phyloP scores from a whole-genome alignment of 2,888 invertebrate species.

The Rambutsinella grinnellia region DNA sequence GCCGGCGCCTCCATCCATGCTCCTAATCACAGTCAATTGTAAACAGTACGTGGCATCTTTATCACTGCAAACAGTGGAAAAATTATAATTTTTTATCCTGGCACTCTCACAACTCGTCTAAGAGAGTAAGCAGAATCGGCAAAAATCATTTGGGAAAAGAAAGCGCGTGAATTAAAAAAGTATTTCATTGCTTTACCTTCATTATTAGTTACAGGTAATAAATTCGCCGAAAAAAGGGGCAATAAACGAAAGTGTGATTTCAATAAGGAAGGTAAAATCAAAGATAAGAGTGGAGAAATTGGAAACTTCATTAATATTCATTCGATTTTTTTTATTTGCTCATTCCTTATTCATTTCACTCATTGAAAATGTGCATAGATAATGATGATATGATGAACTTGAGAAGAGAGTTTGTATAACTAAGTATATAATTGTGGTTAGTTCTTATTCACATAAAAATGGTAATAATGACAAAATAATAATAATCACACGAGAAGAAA shows the following conservation, averaged over 20 bases:
- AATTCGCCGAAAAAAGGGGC: background rate
- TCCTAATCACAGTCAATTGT: no score
- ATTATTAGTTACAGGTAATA: slow-evolving; percentile 9
- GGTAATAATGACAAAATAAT: slow-evolving; percentile 1
- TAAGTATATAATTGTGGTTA: no score
- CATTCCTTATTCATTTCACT: no score
- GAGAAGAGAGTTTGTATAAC: no score
- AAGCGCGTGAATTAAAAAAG: no score
- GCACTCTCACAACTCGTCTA: no score
- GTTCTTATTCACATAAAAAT: no score
- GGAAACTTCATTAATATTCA: slow-evolving; percentile 26
- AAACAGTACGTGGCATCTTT: background rate
- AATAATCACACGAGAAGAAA: slow-evolving; percentile 5
- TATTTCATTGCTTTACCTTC: no score
- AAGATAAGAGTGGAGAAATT: background rate
- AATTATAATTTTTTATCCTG: background rate
- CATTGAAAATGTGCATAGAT: no score
- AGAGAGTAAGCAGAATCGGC: no score
- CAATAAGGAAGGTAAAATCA: background rate
- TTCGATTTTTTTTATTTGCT: background rate
- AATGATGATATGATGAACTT: no score
- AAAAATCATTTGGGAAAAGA: no score
- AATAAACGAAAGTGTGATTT: slow-evolving; percentile 27
- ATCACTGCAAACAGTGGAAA: background rate
- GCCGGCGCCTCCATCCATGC: background rate